Conservation (phyloP, 2,113 vertebrate genomes). For the Ondatra zibethicus region DNA sequence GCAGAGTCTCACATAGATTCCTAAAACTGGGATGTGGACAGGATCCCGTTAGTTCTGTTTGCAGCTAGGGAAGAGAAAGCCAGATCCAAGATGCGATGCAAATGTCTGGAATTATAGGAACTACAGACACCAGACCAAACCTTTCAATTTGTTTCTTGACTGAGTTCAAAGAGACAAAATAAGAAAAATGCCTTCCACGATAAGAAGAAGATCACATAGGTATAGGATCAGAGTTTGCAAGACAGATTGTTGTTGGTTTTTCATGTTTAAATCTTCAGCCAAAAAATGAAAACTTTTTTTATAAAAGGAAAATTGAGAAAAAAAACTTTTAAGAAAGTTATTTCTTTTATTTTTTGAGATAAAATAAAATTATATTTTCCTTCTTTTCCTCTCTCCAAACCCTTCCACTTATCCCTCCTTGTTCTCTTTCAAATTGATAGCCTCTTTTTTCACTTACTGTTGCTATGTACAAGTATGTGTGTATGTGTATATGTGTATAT, state of each 20-base stretch:
- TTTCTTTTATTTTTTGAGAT: background rate
- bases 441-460: background rate
- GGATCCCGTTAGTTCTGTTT: background rate
- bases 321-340: background rate
- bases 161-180: background rate
- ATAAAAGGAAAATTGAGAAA: no score
- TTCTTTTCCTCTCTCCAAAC: background rate
- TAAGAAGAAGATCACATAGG: background rate
- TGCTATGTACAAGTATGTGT: background rate
- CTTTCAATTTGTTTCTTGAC: background rate
- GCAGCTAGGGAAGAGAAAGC: background rate
- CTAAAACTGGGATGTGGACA: background rate
- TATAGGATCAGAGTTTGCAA: background rate
- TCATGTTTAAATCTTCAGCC: background rate
- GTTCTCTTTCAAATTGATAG: background rate
- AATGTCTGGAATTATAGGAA: conserved; percentile 24
- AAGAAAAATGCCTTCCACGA: background rate
- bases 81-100: background rate
- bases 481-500: background rate
- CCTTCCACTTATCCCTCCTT: background rate
- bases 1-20: background rate
- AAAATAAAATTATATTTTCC: background rate
- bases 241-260: background rate
- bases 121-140: background rate
- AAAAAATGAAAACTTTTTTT: no score